Base-by-base conservation (phyloP, 2,113 vertebrate genomes). In the Rhagologus leucostigma region DNA sequence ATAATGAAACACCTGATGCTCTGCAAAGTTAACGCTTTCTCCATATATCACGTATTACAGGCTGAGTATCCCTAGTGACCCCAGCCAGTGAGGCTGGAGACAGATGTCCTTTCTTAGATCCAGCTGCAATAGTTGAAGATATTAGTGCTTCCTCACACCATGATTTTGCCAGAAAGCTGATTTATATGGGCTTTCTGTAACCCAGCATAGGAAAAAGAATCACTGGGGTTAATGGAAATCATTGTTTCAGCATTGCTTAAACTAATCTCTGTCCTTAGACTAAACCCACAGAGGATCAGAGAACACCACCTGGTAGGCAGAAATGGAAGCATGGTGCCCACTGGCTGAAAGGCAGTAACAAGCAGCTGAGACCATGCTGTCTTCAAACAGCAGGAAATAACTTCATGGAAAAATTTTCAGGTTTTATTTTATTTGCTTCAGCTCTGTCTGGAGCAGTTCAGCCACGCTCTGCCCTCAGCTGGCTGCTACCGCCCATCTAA, bases 1-100 rank as follows among this genome's bases (percentile, higher is more conserved):
- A 94, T 84, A 86, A 88, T 56, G 64, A 56, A 94, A 96, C 89
- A 91, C 70, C 83, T 81, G 88, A 86, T 67, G 76, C 18, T 88
- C 55, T 90, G 85, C 64, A 78, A 70, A 93, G 68, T 85, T 88
- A 94, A 90, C 0, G 0, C 71, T 88, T 94, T 95, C 87, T 83
- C 85, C 82, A 74, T 93, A 14, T 27, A 64, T 70, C 44, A 63
- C 0, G 0, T 86, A 67, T 70, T 86, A 59, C 49, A 86, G 68
- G 32, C 68, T 86, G 75, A 84, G 75, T 70, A 93, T 68, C 42
- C 1, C 3, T 6, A 77, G 59, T 80, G 75, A 88, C 19, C 55
- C 60, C 29, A 55, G 76, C 29, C 71, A 62, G 47, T 26, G 30
- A 77, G 50, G 75, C 63, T 93, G 75, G 22, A 85, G 39, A 42